A percentile compares a stretch with the other conserved stretches of the same genome.
phyloP scores from a whole-genome alignment of 2,113 vertebrate genomes.

The Tretioscincus oriximinensis region DNA sequence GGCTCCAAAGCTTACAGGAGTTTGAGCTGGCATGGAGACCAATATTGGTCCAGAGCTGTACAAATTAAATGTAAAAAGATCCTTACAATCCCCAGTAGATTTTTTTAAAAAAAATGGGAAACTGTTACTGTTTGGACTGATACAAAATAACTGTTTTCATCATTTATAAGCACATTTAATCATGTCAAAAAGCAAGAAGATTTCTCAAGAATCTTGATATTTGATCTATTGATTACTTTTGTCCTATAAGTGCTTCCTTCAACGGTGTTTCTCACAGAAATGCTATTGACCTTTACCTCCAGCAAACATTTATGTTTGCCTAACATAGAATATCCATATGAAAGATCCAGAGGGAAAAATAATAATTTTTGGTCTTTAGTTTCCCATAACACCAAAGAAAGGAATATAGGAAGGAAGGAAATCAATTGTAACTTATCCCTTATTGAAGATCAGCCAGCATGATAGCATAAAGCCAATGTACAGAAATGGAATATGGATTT shows the following conservation, averaged over 20 bases:
- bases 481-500: conserved; percentile 84
- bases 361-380: conserved; percentile 71
- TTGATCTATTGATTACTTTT: conserved; percentile 15
- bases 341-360: conserved; percentile 27
- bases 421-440: conserved; percentile 80
- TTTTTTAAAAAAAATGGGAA: conserved; percentile 31
- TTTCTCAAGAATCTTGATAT: neutral
- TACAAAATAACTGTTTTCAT: conserved; percentile 22
- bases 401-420: conserved; percentile 66
- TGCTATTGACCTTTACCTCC: conserved; percentile 62
- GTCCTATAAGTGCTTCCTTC: neutral
- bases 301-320: conserved; percentile 52
- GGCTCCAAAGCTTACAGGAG: too few relatives aligned
- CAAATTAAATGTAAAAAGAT: neutral
- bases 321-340: conserved; percentile 55
- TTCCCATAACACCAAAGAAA: conserved; percentile 69
- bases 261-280: conserved; percentile 23
- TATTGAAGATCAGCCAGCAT: conserved; percentile 76
- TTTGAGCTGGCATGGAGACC: too few relatives aligned
- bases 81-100: neutral
- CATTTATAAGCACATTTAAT: neutral
- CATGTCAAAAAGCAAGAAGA: neutral
- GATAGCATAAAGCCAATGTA: conserved; percentile 79
- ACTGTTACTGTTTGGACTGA: neutral
- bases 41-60: too few relatives aligned